Conservation (phyloP, 2,113 vertebrate genomes). For the Rhombomys opimus region DNA sequence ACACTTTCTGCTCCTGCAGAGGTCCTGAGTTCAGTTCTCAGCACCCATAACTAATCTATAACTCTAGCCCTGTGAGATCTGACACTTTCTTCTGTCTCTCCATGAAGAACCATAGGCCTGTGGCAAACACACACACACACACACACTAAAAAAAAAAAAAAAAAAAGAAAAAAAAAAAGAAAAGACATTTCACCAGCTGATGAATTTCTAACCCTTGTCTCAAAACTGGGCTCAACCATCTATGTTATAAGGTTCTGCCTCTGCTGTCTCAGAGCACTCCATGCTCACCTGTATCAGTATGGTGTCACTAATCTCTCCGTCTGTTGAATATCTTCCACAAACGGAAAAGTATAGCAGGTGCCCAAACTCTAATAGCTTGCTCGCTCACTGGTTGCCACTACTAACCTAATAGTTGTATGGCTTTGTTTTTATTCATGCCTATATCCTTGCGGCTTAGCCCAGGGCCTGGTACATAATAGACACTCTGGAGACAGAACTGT, state of each 20-base stretch:
- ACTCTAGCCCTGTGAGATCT: background rate
- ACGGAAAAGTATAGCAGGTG: background rate
- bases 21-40: background rate
- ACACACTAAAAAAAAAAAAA: no score
- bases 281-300: background rate
- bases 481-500: background rate
- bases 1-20: background rate
- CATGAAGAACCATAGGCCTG: background rate
- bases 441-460: constrained; percentile 26
- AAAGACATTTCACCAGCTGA: background rate
- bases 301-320: background rate
- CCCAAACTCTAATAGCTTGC: background rate
- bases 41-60: background rate
- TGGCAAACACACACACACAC: background rate
- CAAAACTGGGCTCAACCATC: background rate
- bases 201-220: background rate
- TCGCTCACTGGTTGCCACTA: background rate
- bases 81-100: background rate
- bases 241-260: background rate
- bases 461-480: background rate
- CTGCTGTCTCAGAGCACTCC: background rate
- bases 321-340: background rate
- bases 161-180: no score
- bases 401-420: background rate
- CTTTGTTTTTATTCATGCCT: background rate